These are phyloP conservation scores for Agrilus planipennis DNA, from an alignment of 1,140 invertebrate species.

Conservation along the genomic window DNA sequence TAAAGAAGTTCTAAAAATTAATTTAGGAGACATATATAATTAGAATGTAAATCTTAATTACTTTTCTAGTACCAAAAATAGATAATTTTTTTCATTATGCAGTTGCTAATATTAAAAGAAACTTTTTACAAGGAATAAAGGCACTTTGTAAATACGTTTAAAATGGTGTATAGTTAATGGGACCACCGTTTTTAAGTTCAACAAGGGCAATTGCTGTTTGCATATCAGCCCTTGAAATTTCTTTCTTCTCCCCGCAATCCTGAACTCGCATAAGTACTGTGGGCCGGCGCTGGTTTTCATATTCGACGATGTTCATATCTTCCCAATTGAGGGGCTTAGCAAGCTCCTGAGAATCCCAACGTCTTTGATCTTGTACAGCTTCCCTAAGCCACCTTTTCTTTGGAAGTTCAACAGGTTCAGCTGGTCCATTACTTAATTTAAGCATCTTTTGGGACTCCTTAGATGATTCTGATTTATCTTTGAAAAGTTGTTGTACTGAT, in stretches of 20 bases:
- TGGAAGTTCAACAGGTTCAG: slow-evolving; percentile 38
- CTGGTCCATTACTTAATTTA: slow-evolving; percentile 18
- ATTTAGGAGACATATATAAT: no score
- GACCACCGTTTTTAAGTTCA: slow-evolving; percentile 37
- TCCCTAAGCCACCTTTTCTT: slow-evolving; percentile 53
- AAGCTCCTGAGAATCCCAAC: slow-evolving; percentile 35
- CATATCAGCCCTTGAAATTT: slow-evolving; percentile 30
- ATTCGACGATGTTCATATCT: slow-evolving; percentile 16
- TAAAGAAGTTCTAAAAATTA: no score
- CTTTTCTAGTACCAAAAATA: no score
- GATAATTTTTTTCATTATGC: no score
- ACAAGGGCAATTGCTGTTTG: slow-evolving; percentile 52
- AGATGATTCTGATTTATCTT: no score
- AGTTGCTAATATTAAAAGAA: no score
- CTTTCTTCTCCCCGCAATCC: slow-evolving; percentile 32
- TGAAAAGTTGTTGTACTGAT: no score
- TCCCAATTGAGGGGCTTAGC: slow-evolving; percentile 34
- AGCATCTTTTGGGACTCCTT: neutral
- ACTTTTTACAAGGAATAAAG: no score
- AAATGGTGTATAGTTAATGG: slow-evolving; percentile 6
- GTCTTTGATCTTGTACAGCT: slow-evolving; percentile 40
- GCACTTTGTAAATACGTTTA: no score
- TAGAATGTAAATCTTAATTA: no score
- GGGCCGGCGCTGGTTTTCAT: slow-evolving; percentile 40
- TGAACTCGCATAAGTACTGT: slow-evolving; percentile 40